phyloP scores from a whole-genome alignment of 2,113 vertebrate species.

The Cricetomys ansorgei region DNA sequence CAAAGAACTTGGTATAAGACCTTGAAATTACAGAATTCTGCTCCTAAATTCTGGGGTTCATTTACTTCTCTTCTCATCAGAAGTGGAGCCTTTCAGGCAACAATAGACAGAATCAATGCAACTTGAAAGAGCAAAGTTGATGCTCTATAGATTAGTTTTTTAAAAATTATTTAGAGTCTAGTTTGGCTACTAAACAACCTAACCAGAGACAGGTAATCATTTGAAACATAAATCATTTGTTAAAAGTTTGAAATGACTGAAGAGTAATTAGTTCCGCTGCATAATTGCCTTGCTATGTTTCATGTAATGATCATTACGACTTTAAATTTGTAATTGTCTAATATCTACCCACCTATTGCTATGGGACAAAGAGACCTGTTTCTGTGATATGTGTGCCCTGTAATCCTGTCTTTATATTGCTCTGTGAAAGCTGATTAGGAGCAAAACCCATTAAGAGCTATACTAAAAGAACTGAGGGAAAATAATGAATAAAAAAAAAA shows the following conservation, averaged over 20 bases:
- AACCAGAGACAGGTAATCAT: conserved; percentile 46
- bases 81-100: not conserved
- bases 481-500: conserved; percentile 54
- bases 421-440: conserved; percentile 58
- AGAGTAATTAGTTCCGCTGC: conserved; percentile 64
- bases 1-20: not conserved
- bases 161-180: conserved; percentile 22
- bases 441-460: conserved; percentile 45
- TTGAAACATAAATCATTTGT: conserved; percentile 60
- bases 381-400: not conserved
- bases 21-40: conserved; percentile 11
- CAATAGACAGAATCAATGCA: not conserved
- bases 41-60: not conserved
- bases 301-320: conserved; percentile 51
- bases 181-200: conserved; percentile 55
- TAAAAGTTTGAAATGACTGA: conserved; percentile 48
- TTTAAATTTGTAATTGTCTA: conserved; percentile 62
- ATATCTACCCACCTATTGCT: conserved; percentile 45
- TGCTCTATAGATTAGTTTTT: not conserved
- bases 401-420: conserved; percentile 35
- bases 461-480: conserved; percentile 56
- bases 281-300: conserved; percentile 53
- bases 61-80: not conserved
- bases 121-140: not conserved
- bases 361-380: conserved; percentile 55